These are phyloP conservation scores for Arothron firmamentum DNA, from an alignment of 2,113 vertebrate genomes.

Conservation along the genomic window DNA sequence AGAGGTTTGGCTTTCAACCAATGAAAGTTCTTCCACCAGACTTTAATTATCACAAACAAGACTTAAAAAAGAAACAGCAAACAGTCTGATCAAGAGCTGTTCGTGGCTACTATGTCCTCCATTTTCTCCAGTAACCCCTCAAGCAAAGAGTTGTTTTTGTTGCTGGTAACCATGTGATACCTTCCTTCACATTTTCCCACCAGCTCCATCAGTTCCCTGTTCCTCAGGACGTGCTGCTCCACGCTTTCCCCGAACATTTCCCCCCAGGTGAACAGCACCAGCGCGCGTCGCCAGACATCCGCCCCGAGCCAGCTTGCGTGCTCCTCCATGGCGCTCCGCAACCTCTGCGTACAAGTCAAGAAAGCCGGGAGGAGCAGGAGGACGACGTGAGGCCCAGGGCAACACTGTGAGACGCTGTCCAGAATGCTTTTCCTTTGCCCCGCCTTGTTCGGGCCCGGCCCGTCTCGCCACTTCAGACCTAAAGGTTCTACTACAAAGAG, in stretches of 20 bases:
- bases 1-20: background rate
- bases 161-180: slow-evolving; percentile 56
- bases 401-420: slow-evolving; percentile 41
- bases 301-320: slow-evolving; percentile 50
- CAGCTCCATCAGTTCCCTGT: slow-evolving; percentile 55
- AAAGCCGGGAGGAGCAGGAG: slow-evolving; percentile 70
- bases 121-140: slow-evolving; percentile 60
- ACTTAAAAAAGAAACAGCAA: background rate
- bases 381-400: slow-evolving; percentile 54
- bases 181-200: slow-evolving; percentile 60
- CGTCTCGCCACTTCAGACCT: slow-evolving; percentile 62
- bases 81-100: slow-evolving; percentile 3
- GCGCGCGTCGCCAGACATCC: slow-evolving; percentile 48
- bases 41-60: too few relatives aligned
- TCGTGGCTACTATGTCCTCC: slow-evolving; percentile 44
- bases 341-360: slow-evolving; percentile 62
- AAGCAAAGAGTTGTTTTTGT: slow-evolving; percentile 18
- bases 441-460: background rate
- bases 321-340: slow-evolving; percentile 52
- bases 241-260: slow-evolving; percentile 65
- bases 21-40: background rate
- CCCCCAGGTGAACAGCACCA: slow-evolving; percentile 71
- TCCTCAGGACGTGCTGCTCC: slow-evolving; percentile 69
- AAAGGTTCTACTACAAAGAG: slow-evolving; percentile 51
- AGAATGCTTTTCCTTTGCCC: slow-evolving; percentile 28